phyloP scores from a whole-genome alignment of 2,113 vertebrate genomes.

The Tyrannus savana region DNA sequence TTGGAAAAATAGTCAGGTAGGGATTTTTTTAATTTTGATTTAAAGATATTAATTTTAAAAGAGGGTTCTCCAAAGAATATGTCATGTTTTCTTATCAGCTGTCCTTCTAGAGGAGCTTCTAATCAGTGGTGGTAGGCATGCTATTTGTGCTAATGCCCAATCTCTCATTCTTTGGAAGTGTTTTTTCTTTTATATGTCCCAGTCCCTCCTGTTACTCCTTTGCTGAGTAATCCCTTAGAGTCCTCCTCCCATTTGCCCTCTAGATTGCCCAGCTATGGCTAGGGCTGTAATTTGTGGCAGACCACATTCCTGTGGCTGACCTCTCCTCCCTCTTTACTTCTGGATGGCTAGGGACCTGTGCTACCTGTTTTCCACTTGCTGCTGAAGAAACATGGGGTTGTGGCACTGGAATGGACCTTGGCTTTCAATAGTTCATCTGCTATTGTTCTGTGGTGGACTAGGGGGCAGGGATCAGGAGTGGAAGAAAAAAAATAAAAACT shows the following conservation, averaged over 20 bases:
- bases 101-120: background rate
- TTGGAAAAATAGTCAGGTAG: background rate
- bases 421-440: background rate
- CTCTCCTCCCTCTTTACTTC: background rate
- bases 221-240: background rate
- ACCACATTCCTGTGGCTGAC: background rate
- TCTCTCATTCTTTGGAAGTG: background rate
- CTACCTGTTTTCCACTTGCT: background rate
- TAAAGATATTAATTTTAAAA: background rate
- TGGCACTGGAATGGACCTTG: background rate
- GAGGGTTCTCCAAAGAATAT: accelerated
- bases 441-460: background rate
- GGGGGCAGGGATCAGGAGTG: background rate
- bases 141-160: background rate
- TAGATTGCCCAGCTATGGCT: background rate
- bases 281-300: background rate
- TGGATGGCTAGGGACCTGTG: background rate
- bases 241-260: background rate
- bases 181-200: background rate
- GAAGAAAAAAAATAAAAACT: background rate
- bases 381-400: background rate
- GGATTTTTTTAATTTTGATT: background rate
- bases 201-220: background rate
- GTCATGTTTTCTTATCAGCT: background rate
- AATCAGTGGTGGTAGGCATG: background rate